Conservation (phyloP, 2,888 invertebrate genomes). For the Argyresthia goedartella region DNA sequence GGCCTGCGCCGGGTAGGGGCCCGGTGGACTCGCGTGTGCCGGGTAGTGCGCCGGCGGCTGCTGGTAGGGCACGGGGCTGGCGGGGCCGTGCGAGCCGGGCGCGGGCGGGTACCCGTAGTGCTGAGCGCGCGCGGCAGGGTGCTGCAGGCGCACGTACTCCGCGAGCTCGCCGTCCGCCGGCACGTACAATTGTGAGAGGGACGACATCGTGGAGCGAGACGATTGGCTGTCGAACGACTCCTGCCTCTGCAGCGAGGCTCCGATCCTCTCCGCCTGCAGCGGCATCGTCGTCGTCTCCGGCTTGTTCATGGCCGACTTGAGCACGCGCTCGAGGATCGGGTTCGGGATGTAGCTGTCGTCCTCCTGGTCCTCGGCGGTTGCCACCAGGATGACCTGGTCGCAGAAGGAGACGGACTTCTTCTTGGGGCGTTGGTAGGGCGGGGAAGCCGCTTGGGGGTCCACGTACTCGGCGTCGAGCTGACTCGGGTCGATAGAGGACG, state of each 20-base stretch:
- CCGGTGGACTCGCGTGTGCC: constrained; percentile 39
- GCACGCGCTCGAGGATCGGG: constrained; percentile 88
- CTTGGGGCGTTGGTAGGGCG: constrained; percentile 72
- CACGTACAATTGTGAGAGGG: constrained; percentile 49
- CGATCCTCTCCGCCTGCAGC: constrained; percentile 57
- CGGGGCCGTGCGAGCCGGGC: constrained; percentile 34
- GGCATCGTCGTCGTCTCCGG: constrained; percentile 72
- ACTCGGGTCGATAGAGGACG: constrained; percentile 54
- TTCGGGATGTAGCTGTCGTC: constrained; percentile 92
- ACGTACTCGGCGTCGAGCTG: constrained; percentile 50
- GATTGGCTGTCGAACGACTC: constrained; percentile 67
- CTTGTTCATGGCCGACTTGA: constrained; percentile 85
- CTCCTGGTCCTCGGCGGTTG: constrained; percentile 93
- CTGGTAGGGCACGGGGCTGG: constrained; percentile 50
- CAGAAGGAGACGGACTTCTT: constrained; percentile 97
- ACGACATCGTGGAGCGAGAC: constrained; percentile 62
- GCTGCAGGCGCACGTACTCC: constrained; percentile 52
- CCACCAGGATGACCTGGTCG: constrained; percentile 93
- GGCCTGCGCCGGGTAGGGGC: no score
- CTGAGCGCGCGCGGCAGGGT: constrained; percentile 47
- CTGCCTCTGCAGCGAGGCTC: constrained; percentile 55
- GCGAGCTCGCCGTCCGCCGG: constrained; percentile 40
- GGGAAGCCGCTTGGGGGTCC: constrained; percentile 42
- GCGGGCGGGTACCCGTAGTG: no score
- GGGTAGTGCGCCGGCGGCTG: constrained; percentile 47